Conservation (phyloP, 2,888 invertebrate species). For the Leptopilina myrica region DNA sequence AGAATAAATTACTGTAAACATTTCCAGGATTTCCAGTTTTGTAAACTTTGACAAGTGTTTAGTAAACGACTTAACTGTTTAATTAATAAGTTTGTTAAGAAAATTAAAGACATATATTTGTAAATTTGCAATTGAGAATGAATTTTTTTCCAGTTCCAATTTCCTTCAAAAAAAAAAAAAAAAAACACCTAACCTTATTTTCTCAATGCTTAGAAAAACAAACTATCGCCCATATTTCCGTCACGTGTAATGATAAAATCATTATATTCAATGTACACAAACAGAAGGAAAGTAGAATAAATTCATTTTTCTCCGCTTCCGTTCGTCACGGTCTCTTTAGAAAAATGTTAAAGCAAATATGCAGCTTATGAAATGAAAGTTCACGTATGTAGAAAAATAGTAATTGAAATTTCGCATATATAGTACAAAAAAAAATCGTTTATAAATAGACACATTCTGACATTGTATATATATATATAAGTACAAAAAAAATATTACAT, state of each 20-base stretch:
- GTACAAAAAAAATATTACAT: slow-evolving; percentile 45
- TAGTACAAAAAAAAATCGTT: no score
- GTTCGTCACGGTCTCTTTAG: slow-evolving; percentile 30
- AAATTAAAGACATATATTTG: no score
- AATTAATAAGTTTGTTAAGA: no score
- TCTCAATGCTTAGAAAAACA: neutral
- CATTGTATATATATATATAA: neutral
- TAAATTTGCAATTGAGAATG: no score
- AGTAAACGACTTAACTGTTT: no score
- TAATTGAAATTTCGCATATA: neutral
- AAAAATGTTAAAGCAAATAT: slow-evolving; percentile 15
- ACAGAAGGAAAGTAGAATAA: slow-evolving; percentile 27
- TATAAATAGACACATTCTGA: neutral
- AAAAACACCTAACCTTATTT: neutral
- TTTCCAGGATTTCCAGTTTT: no score
- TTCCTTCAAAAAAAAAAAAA: no score
- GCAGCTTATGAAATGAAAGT: neutral
- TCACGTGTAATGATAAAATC: slow-evolving; percentile 23
- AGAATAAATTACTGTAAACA: no score
- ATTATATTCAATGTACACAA: slow-evolving; percentile 2
- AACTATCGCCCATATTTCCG: slow-evolving; percentile 11
- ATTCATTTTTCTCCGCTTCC: slow-evolving; percentile 26
- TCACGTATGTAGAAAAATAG: neutral
- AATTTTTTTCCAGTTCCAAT: no score
- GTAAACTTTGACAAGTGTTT: no score